phyloP scores from a whole-genome alignment of 2,113 vertebrate genomes.

The Phyllostomus discolor region DNA sequence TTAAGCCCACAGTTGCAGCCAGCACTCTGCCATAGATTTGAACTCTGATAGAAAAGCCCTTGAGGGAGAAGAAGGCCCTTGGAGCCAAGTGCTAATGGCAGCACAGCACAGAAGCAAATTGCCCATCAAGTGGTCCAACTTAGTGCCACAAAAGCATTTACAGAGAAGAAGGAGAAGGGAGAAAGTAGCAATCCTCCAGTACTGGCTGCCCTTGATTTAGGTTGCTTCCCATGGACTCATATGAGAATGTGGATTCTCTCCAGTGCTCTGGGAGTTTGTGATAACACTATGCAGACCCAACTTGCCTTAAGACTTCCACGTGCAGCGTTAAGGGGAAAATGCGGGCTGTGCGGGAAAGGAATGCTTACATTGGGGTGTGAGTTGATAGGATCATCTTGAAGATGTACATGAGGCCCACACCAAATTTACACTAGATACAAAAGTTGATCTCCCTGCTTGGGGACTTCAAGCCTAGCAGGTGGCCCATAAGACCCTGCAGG shows the following conservation, averaged over 20 bases:
- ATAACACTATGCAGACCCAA: background rate
- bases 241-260: background rate
- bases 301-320: background rate
- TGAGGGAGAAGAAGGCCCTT: background rate
- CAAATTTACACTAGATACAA: background rate
- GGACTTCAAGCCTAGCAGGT: background rate
- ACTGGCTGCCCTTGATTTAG: background rate
- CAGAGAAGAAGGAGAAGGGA: background rate
- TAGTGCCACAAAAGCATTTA: slow-evolving; percentile 21
- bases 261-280: background rate
- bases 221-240: background rate
- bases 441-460: background rate
- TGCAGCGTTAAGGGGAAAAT: background rate
- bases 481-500: background rate
- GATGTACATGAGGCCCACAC: background rate
- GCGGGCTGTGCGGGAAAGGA: background rate
- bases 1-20: slow-evolving; percentile 7
- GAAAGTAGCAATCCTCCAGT: slow-evolving; percentile 25
- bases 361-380: background rate
- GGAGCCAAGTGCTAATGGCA: slow-evolving; percentile 52
- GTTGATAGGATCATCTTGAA: background rate
- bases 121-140: slow-evolving; percentile 59
- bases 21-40: slow-evolving; percentile 4
- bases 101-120: slow-evolving; percentile 51
- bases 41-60: slow-evolving; percentile 19